Evolutionary conservation across 2,888 invertebrate species (phyloP).

Genomic region (Trichogramma dendrolimi): DNA sequence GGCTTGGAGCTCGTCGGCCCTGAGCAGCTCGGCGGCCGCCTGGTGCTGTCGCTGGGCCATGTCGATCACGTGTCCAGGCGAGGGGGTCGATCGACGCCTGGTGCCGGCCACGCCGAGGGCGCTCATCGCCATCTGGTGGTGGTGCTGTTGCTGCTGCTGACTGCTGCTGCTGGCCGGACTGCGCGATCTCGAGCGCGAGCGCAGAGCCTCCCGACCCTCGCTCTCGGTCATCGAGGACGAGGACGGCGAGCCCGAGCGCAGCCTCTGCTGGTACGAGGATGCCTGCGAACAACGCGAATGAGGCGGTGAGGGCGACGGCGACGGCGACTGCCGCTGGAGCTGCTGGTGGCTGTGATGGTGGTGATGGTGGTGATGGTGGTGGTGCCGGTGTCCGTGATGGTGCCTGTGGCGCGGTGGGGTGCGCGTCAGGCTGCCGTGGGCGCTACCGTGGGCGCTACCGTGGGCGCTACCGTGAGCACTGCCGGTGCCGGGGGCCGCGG

Average conservation of each 20-base stretch:
- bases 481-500: conserved; percentile 27
- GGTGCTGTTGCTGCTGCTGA: conserved; percentile 36
- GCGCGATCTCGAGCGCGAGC: conserved; percentile 41
- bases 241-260: conserved; percentile 36
- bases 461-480: conserved; percentile 11
- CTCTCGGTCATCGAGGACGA: conserved; percentile 40
- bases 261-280: conserved; percentile 26
- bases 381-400: conserved; percentile 23
- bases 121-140: conserved; percentile 30
- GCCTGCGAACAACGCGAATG: conserved; percentile 38
- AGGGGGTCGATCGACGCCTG: conserved; percentile 12
- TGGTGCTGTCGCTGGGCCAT: conserved; percentile 7
- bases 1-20: conserved; percentile 34
- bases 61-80: not conserved
- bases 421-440: conserved; percentile 31
- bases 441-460: not conserved
- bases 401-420: conserved; percentile 27
- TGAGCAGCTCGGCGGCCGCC: conserved; percentile 24
- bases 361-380: conserved; percentile 25
- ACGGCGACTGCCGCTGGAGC: conserved; percentile 23
- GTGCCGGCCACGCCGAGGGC: conserved; percentile 1
- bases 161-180: conserved; percentile 37
- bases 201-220: conserved; percentile 27
- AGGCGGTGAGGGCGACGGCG: conserved; percentile 36
- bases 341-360: conserved; percentile 24